Evolutionary conservation across 2,888 invertebrate genomes (phyloP), one percentile per base, ranked within the genome.

Genomic region (Unio pictorum): DNA sequence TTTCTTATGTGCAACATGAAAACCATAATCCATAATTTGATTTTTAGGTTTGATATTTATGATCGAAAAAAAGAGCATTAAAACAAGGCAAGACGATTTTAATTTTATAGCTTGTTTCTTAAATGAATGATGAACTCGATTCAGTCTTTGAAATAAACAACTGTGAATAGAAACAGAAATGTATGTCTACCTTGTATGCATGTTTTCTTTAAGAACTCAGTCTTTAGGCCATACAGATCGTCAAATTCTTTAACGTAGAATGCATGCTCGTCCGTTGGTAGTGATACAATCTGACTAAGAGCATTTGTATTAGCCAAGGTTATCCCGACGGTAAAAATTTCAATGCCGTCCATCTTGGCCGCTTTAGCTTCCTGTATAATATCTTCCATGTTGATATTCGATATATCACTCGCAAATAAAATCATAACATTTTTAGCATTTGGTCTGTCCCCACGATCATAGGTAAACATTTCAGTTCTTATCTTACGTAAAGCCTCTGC

Each of bases 381-480:
- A 63, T 71, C 20, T 69, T 78, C 68, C 18, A 72, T 66, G 72
- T 81, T 74, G 28, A 79, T 76, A 69, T 86, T 86, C 18, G 87
- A 87, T 55, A 83, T 72, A 30, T 81, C 81, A 64, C 85, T 86
- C n/a, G 86, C 86, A 55, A 87, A 71, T 17, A 87, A 54, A 11
- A 87, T 71, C 17, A 74, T 81, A 54, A 84, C 66, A 61, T 86
- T 86, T 11, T 73, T 78, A 1, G 81, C 79, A 59, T 71, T 75
- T 2, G 74, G 72, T 55, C 86, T 62, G 72, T 87, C 87, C n/a
- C 87, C 87, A 26, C 79, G 68, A 34, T 55, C 67, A 2, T 68
- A 62, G 0, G 73, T 79, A 74, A 83, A 87, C 78, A 84, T 81
- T 26, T 75, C 69, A 5, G 64, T 68, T 3, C 84, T 75, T 75